Conservation (phyloP, 2,113 vertebrate species). For the Epinephelus cyanopodus region DNA sequence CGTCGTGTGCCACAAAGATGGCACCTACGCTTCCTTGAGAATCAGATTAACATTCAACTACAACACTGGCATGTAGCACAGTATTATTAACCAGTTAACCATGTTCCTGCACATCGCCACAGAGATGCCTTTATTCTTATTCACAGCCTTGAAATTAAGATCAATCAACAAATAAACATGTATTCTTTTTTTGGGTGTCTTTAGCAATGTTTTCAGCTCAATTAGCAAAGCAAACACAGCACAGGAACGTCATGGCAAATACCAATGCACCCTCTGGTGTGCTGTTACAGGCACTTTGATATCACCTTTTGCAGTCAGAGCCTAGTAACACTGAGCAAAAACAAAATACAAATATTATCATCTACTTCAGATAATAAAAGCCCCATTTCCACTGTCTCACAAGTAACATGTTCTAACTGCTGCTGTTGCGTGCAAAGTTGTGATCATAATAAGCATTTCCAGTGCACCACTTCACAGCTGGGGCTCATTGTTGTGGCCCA, state of each 20-base stretch:
- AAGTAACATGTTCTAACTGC: not conserved
- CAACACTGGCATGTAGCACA: not conserved
- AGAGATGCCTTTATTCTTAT: not conserved
- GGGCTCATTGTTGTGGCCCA: not conserved
- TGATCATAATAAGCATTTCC: no score
- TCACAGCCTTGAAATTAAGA: not conserved
- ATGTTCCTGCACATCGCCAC: not conserved
- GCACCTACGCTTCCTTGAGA: constrained; percentile 52
- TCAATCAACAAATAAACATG: not conserved
- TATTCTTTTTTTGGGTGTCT: not conserved
- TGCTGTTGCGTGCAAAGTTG: no score
- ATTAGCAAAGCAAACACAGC: not conserved
- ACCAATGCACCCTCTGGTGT: not conserved
- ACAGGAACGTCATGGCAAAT: not conserved
- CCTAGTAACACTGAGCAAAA: constrained; percentile 25
- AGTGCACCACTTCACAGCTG: not conserved
- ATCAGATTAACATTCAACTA: constrained; percentile 7
- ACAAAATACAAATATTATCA: not conserved
- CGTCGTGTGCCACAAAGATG: constrained; percentile 73
- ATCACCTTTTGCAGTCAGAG: not conserved
- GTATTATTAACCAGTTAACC: not conserved
- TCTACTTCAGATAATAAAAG: not conserved
- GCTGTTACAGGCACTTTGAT: constrained; percentile 2
- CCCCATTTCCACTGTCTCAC: not conserved
- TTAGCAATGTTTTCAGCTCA: not conserved